These are phyloP conservation scores for Dendrolimus houi DNA, from an alignment of 2,888 invertebrate species.

Conservation along the genomic window DNA sequence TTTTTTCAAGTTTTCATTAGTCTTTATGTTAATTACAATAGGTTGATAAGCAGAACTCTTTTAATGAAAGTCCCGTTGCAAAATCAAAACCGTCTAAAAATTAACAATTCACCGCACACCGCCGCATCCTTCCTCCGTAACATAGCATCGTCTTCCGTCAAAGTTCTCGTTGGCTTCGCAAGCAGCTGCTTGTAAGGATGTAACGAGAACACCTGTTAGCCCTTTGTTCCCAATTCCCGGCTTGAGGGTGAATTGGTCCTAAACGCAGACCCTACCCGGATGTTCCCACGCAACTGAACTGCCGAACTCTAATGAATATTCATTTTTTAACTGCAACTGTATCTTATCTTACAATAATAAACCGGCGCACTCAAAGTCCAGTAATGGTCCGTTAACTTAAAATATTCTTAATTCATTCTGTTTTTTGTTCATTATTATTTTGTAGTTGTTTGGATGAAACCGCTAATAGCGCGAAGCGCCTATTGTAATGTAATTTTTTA, in stretches of 20 bases:
- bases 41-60: too few species aligned
- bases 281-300: conserved; percentile 56
- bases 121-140: conserved; percentile 47
- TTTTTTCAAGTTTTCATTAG: too few species aligned
- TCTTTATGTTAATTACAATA: too few species aligned
- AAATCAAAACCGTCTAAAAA: neutral
- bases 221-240: conserved; percentile 35
- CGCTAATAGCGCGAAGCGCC: too few species aligned
- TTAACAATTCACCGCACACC: neutral
- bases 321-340: conserved; percentile 5
- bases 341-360: too few species aligned
- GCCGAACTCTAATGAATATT: conserved; percentile 24
- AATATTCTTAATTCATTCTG: too few species aligned
- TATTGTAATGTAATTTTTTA: too few species aligned
- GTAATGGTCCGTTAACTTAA: too few species aligned
- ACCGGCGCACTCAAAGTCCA: too few species aligned
- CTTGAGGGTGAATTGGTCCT: conserved; percentile 7
- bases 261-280: conserved; percentile 44
- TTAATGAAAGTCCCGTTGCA: neutral
- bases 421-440: too few species aligned
- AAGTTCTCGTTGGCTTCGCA: conserved; percentile 47
- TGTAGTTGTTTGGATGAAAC: too few species aligned
- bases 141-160: conserved; percentile 26
- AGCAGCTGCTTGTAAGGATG: conserved; percentile 34
- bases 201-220: conserved; percentile 41